Conservation (phyloP, 2,113 vertebrate genomes). For the Anolis carolinensis region DNA sequence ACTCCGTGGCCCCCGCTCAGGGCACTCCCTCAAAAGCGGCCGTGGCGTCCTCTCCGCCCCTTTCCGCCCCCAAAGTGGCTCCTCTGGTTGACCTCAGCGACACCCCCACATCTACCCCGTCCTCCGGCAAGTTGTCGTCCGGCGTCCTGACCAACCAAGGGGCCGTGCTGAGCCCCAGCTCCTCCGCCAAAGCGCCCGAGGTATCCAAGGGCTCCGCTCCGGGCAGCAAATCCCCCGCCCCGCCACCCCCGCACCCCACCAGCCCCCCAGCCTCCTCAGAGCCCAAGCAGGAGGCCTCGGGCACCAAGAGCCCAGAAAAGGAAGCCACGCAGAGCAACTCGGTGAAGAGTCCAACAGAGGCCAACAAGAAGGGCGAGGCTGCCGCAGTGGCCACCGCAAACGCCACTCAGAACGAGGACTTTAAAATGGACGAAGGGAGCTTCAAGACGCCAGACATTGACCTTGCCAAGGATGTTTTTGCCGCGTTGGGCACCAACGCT, state of each 20-base stretch:
- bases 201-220: constrained; percentile 70
- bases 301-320: constrained; percentile 77
- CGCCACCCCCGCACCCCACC: constrained; percentile 64
- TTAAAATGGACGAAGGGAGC: constrained; percentile 92
- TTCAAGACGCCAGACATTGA: constrained; percentile 91
- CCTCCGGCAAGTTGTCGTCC: constrained; percentile 70
- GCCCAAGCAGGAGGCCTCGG: constrained; percentile 74
- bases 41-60: constrained; percentile 59
- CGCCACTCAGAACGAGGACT: constrained; percentile 87
- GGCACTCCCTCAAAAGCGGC: constrained; percentile 76
- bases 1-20: constrained; percentile 65
- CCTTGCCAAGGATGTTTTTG: constrained; percentile 93
- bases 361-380: constrained; percentile 80
- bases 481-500: constrained; percentile 83
- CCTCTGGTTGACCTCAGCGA: constrained; percentile 93
- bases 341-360: constrained; percentile 74
- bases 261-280: constrained; percentile 75
- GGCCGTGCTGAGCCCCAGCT: constrained; percentile 74
- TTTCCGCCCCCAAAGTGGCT: constrained; percentile 80
- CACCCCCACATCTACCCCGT: constrained; percentile 68
- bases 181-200: constrained; percentile 60
- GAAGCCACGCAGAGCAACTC: constrained; percentile 78
- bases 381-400: constrained; percentile 76
- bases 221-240: constrained; percentile 59
- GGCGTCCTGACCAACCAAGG: constrained; percentile 75